Evolutionary conservation across 37 sponge, comb jelly and placozoan genomes (phyloP), one percentile per base, ranked within the genome.

Genomic region (Axinella damicornis): DNA sequence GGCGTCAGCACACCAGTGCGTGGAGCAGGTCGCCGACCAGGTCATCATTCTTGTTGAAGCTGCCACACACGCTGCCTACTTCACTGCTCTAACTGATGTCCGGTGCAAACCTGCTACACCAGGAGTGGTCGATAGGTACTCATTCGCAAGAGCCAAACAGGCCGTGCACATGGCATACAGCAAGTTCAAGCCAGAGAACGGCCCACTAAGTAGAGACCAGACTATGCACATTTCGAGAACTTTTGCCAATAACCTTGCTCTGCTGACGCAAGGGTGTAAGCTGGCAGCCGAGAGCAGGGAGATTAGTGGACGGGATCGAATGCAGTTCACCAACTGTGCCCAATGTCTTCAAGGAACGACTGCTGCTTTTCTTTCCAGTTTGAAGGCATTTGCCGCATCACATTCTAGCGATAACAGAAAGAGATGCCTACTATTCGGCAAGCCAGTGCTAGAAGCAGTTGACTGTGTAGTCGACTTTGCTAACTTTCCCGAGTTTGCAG

Each of bases 61-160:
- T n/a, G 87, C 93, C 1, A 79, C 93, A 14, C 92, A 95, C 0
- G 86, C 89, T 20, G 96, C 96, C 1, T 95, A 95, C 53, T 61
- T 84, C 5, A 75, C 78, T 17, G 90, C 90, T 2, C 31, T 94
- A 59, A 59, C 60, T 38, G 90, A 89, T 74, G 37, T 41, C 16
- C 25, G 65, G 22, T 85, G 78, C 15, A 53, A 61, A 56, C 87
- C 93, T 18, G 73, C 86, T 28, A 20, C 54, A n/a, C 90, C 93
- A 0, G 82, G 90, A 11, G 61, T 69, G 0, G 41, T 85, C 0
- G 85, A 95, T 56, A 57, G 81, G 30, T 95, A 95, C 59, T 39
- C 74, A 2, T 86, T 95, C 37, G 71, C 68, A 24, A 81, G 83
- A 65, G 86, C 90, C 14, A 82, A 74, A 38, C 86, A 82, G 24